Evolutionary conservation across 2,113 vertebrate genomes (phyloP).

Genomic region (Eulacestoma nigropectus): DNA sequence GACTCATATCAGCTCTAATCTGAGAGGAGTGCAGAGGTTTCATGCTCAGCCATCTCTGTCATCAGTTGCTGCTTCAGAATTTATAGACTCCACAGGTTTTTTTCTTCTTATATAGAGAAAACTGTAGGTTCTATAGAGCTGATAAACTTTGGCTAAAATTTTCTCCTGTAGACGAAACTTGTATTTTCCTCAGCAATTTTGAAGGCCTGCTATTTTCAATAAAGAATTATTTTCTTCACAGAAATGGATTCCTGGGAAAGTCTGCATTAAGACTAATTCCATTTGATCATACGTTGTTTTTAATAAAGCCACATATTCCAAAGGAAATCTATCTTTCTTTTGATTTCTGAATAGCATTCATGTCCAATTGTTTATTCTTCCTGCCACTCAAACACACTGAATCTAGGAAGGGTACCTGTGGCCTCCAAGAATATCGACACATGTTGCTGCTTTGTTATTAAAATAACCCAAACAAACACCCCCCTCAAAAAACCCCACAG

Average conservation of each 20-base stretch:
- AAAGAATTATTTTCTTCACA: background rate
- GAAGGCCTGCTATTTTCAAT: background rate
- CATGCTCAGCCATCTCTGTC: background rate
- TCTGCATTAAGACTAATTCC: background rate
- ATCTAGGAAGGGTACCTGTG: background rate
- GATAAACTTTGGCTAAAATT: background rate
- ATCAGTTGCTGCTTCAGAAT: background rate
- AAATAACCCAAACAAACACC: background rate
- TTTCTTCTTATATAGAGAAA: background rate
- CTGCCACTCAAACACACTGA: background rate
- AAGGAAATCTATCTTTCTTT: background rate
- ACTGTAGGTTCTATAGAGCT: background rate
- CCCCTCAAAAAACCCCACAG: accelerated
- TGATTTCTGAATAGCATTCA: background rate
- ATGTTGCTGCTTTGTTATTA: background rate
- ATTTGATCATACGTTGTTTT: background rate
- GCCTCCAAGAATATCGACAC: background rate
- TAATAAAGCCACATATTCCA: background rate
- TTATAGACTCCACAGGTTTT: background rate
- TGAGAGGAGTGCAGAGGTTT: background rate
- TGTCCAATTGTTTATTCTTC: background rate
- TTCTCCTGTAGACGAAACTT: background rate
- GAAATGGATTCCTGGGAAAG: background rate
- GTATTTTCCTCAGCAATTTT: background rate
- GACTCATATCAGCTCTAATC: background rate